Percentiles rank a stretch among this genome's conserved stretches.
phyloP scores from a whole-genome alignment of 2,888 invertebrate species.

The Parnassius glacialis region DNA sequence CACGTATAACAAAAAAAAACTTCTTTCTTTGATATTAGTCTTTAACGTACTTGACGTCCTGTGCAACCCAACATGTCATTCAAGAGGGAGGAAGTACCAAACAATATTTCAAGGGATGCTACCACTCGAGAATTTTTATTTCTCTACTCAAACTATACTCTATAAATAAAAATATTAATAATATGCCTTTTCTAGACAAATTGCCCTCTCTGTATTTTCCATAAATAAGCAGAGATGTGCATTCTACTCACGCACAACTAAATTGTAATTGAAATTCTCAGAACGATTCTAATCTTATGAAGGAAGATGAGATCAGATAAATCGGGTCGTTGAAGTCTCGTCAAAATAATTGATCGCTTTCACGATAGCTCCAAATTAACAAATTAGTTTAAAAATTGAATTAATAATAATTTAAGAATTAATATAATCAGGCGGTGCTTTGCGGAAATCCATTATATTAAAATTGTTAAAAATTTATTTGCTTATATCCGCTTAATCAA shows the following conservation, averaged over 20 bases:
- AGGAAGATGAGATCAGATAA: constrained; percentile 57
- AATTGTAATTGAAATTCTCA: constrained; percentile 69
- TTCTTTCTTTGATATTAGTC: too few species aligned
- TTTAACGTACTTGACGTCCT: too few species aligned
- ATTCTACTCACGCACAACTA: constrained; percentile 56
- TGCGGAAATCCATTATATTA: too few species aligned
- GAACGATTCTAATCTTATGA: constrained; percentile 63
- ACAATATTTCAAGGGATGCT: too few species aligned
- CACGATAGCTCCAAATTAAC: constrained; percentile 3
- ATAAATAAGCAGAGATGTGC: constrained; percentile 25
- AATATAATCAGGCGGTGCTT: too few species aligned
- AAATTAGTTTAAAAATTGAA: too few species aligned
- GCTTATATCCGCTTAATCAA: too few species aligned
- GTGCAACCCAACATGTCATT: too few species aligned
- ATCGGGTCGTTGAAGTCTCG: constrained; percentile 46
- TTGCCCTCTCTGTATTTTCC: constrained; percentile 3
- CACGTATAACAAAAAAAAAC: constrained; percentile 29
- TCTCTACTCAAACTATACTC: background rate
- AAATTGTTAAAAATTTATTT: too few species aligned
- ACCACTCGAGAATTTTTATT: too few species aligned
- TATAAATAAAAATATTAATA: background rate
- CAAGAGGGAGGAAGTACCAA: too few species aligned
- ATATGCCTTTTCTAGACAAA: background rate
- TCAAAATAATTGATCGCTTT: constrained; percentile 37
- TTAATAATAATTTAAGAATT: too few species aligned